Percentiles rank a stretch among this genome's conserved stretches.
These are phyloP conservation scores for Melanerpes aurifrons DNA, from an alignment of 2,113 vertebrate species.

Conservation along the genomic window DNA sequence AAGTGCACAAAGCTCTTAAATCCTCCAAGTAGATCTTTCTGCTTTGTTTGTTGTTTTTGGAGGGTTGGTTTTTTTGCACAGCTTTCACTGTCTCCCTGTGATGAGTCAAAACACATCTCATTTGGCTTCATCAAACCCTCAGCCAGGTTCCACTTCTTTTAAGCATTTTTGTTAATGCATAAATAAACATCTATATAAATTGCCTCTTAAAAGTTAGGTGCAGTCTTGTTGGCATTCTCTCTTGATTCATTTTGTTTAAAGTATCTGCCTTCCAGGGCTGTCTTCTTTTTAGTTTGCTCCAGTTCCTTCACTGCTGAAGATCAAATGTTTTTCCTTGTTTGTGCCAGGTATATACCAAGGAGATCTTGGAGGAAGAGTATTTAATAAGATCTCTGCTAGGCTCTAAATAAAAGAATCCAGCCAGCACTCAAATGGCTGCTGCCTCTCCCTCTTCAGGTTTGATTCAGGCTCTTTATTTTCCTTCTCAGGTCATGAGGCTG, in stretches of 20 bases:
- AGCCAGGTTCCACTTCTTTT: neutral
- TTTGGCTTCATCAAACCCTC: neutral
- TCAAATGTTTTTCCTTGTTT: neutral
- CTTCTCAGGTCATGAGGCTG: neutral
- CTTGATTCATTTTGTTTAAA: neutral
- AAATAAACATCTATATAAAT: neutral
- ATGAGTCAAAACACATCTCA: neutral
- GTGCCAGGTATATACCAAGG: neutral
- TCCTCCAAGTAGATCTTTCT: neutral
- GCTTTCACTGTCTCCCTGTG: neutral
- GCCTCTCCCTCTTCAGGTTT: neutral
- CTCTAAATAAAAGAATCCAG: neutral
- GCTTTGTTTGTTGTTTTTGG: neutral
- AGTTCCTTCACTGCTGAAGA: slow-evolving; percentile 7
- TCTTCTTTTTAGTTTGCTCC: neutral
- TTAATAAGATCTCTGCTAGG: slow-evolving; percentile 17
- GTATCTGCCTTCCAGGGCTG: neutral
- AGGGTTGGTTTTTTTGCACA: neutral
- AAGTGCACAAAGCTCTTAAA: neutral
- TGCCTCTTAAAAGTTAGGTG: neutral
- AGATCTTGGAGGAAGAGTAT: neutral
- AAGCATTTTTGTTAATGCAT: slow-evolving; percentile 11
- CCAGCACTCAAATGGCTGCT: neutral
- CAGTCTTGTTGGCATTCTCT: neutral
- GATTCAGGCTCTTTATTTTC: neutral